Evolutionary conservation across 2,113 vertebrate genomes (phyloP).

Genomic region (Labeo rohita): DNA sequence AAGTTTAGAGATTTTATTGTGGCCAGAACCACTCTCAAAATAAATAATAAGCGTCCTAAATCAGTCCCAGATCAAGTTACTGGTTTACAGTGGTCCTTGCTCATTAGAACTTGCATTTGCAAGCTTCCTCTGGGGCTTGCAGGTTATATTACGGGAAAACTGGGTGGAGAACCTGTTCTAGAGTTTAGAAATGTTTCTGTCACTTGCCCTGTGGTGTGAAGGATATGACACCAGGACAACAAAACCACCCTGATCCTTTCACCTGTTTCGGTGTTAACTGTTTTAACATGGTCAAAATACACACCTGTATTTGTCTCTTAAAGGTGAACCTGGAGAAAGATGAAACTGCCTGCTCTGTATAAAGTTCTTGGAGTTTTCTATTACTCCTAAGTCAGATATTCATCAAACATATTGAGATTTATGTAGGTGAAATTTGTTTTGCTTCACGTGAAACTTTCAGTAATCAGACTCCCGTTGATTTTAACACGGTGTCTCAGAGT

Average conservation of each 20-base stretch:
- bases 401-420: neutral
- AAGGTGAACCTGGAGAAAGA: neutral
- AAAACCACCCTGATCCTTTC: constrained; percentile 25
- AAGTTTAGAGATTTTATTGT: neutral
- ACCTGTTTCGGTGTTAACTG: neutral
- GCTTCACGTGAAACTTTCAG: neutral
- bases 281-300: neutral
- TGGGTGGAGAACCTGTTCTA: constrained; percentile 37
- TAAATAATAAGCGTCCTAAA: neutral
- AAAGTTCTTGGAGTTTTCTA: neutral
- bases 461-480: constrained; percentile 10
- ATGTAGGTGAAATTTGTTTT: neutral
- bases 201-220: constrained; percentile 29
- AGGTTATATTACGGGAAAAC: constrained; percentile 16
- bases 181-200: neutral
- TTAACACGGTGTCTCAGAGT: neutral
- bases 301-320: constrained; percentile 6
- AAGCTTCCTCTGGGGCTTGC: neutral
- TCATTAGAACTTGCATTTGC: neutral
- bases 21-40: neutral
- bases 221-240: neutral
- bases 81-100: neutral
- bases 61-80: neutral
- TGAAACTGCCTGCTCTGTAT: neutral
- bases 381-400: neutral